phyloP scores from a whole-genome alignment of 2,113 vertebrate genomes.

The Anolis carolinensis region DNA sequence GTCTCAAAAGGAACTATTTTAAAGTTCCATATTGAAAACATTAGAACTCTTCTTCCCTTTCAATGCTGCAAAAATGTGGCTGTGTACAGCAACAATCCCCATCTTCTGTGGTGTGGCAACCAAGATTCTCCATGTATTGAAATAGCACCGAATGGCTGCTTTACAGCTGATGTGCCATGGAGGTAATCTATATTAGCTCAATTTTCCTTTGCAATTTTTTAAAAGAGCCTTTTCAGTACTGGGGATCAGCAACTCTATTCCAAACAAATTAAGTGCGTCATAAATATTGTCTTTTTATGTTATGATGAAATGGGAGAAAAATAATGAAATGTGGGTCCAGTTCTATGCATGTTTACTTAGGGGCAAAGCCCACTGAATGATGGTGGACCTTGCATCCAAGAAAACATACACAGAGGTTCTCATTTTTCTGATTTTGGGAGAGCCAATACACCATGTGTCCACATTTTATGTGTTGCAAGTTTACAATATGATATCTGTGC shows the following conservation, averaged over 20 bases:
- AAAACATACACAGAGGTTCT: slow-evolving; percentile 31
- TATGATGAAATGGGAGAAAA: slow-evolving; percentile 40
- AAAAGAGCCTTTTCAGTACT: slow-evolving; percentile 21
- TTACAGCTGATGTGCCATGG: background rate
- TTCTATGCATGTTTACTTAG: background rate
- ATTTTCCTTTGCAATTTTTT: background rate
- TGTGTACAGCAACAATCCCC: background rate
- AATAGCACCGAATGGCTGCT: no score
- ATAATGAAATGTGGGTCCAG: slow-evolving; percentile 21
- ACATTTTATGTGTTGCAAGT: slow-evolving; percentile 70
- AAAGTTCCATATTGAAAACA: background rate
- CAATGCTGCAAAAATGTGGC: background rate
- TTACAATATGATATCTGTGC: slow-evolving; percentile 75
- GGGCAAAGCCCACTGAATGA: background rate
- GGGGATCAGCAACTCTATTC: slow-evolving; percentile 33
- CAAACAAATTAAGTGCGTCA: background rate
- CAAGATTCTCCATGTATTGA: background rate
- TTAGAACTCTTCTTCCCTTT: background rate
- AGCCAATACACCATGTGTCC: slow-evolving; percentile 49
- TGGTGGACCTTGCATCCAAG: background rate
- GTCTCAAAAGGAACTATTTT: background rate
- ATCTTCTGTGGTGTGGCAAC: background rate
- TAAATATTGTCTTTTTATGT: slow-evolving; percentile 21
- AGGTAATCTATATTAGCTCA: background rate
- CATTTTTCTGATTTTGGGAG: slow-evolving; percentile 55